A percentile compares a stretch with the other conserved stretches of the same genome.
Conservation (phyloP, 2,113 vertebrate species). For the Ceyx margarethae region DNA sequence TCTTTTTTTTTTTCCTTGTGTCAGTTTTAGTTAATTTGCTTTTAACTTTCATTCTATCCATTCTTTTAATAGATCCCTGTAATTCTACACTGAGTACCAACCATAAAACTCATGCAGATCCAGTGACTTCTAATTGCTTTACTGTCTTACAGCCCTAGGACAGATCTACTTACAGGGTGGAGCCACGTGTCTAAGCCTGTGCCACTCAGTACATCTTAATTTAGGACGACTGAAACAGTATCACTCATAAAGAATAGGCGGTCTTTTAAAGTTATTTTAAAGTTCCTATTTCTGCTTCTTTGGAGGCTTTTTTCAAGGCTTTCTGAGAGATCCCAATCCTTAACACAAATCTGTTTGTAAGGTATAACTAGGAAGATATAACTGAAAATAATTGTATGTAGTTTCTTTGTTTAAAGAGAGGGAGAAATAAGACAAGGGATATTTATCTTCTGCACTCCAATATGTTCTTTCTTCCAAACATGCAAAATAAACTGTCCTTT, state of each 20-base stretch:
- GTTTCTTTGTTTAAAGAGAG: neutral
- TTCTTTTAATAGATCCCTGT: neutral
- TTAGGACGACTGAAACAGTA: neutral
- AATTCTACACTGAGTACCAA: neutral
- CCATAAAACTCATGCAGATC: neutral
- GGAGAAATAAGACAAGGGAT: neutral
- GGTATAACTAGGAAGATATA: neutral
- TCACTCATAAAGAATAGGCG: neutral
- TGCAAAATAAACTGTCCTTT: neutral
- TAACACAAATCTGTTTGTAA: neutral
- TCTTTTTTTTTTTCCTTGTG: neutral
- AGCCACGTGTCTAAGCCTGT: neutral
- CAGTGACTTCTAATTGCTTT: neutral
- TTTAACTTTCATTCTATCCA: neutral
- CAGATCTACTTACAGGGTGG: neutral
- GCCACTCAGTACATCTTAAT: neutral
- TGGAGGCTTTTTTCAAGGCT: neutral
- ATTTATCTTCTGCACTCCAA: neutral
- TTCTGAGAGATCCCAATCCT: neutral
- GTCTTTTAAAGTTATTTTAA: neutral
- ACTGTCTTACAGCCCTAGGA: neutral
- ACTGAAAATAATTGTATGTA: neutral
- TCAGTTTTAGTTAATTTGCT: neutral
- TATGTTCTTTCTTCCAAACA: neutral
- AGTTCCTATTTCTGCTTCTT: neutral